phyloP scores from a whole-genome alignment of 2,113 vertebrate genomes.

The Rhynchomys soricoides region DNA sequence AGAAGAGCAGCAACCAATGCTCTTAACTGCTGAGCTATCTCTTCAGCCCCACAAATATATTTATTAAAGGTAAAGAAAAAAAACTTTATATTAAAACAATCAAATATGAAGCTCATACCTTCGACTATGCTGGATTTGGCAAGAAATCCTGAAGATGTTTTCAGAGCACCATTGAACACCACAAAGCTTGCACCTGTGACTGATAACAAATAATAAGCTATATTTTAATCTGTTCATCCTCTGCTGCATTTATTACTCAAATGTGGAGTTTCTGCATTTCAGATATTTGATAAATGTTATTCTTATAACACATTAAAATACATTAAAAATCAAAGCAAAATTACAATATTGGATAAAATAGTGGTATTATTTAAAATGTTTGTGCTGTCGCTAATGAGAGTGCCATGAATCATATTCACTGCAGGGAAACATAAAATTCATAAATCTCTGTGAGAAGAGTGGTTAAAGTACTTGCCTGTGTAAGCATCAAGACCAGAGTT shows the following conservation, averaged over 20 bases:
- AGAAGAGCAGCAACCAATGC: background rate
- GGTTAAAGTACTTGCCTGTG: background rate
- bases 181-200: conserved; percentile 98
- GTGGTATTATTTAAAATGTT: background rate
- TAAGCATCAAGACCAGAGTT: background rate
- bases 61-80: conserved; percentile 51
- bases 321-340: background rate
- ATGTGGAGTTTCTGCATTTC: background rate
- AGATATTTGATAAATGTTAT: conserved; percentile 14
- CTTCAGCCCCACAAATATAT: background rate
- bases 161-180: conserved; percentile 96
- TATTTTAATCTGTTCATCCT: background rate
- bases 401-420: conserved; percentile 13
- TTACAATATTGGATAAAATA: conserved; percentile 25
- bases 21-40: background rate
- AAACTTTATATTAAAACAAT: conserved; percentile 51
- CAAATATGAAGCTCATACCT: conserved; percentile 87
- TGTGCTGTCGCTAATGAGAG: background rate
- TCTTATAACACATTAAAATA: background rate
- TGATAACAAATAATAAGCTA: conserved; percentile 76
- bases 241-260: conserved; percentile 27
- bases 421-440: background rate
- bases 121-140: conserved; percentile 98
- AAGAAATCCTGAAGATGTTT: conserved; percentile 94
- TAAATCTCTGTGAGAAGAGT: background rate